These are phyloP conservation scores for Melozone crissalis DNA, from an alignment of 2,113 vertebrate genomes.

Conservation along the genomic window DNA sequence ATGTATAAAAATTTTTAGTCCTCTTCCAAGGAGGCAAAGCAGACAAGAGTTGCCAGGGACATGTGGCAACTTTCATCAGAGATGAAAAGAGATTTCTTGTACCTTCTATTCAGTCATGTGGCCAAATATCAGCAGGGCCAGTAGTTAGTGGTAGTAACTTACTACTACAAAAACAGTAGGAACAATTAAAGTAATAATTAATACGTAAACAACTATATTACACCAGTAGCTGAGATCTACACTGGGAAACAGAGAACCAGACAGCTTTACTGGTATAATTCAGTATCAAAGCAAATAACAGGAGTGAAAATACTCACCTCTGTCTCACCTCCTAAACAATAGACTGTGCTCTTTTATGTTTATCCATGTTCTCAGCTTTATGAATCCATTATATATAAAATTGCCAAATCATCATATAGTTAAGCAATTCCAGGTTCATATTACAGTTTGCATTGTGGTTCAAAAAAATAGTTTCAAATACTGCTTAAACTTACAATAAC, in stretches of 20 bases:
- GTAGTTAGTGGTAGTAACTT: background rate
- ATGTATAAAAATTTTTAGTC: background rate
- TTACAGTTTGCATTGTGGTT: constrained; percentile 10
- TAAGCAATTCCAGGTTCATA: constrained; percentile 18
- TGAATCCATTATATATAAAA: background rate
- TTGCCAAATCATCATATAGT: background rate
- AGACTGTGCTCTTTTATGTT: background rate
- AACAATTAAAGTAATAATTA: background rate
- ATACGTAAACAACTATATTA: background rate
- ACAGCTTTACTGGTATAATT: background rate
- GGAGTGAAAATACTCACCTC: background rate
- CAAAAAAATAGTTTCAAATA: constrained; percentile 30
- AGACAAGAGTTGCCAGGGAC: fast-evolving
- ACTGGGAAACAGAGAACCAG: fast-evolving
- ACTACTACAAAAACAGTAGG: background rate
- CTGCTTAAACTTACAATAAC: constrained; percentile 43
- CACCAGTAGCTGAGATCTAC: background rate
- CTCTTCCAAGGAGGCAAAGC: background rate
- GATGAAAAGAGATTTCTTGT: background rate
- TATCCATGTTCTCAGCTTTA: background rate
- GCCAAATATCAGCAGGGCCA: background rate
- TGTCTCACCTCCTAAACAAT: background rate
- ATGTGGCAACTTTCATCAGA: background rate
- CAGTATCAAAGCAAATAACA: background rate
- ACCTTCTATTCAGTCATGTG: background rate